Evolutionary conservation across 2,797 vertebrate species (phyloP).

Genomic region (Clamator glandarius): DNA sequence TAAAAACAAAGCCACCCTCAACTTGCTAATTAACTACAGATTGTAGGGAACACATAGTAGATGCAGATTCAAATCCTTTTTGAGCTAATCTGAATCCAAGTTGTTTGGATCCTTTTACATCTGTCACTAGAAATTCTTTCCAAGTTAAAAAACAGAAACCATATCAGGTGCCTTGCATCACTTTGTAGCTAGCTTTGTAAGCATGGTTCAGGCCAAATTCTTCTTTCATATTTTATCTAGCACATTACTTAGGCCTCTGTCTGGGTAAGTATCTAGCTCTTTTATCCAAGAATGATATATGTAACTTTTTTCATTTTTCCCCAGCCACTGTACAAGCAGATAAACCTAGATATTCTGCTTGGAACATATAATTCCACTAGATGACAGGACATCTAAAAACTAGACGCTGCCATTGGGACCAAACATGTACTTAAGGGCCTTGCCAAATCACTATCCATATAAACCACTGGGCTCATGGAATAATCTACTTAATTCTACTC

Average conservation of each 20-base stretch:
- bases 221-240: neutral
- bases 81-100: neutral
- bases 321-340: neutral
- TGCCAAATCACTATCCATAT: neutral
- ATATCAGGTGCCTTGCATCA: neutral
- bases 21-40: neutral
- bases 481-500: neutral
- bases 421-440: neutral
- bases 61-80: neutral
- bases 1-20: neutral
- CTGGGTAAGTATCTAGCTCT: neutral
- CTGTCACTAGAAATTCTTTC: neutral
- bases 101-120: neutral
- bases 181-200: neutral
- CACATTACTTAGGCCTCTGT: neutral
- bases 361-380: conserved; percentile 22
- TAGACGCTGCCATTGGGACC: neutral
- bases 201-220: neutral
- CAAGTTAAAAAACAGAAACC: neutral
- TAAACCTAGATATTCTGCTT: neutral
- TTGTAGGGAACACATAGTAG: neutral
- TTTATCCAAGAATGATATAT: neutral
- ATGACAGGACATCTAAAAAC: conserved; percentile 45
- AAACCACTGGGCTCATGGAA: neutral
- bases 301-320: neutral